A percentile compares a stretch with the other conserved stretches of the same genome.
Evolutionary conservation across 2,113 vertebrate genomes (phyloP).

Genomic region (Ploceus nigricollis): DNA sequence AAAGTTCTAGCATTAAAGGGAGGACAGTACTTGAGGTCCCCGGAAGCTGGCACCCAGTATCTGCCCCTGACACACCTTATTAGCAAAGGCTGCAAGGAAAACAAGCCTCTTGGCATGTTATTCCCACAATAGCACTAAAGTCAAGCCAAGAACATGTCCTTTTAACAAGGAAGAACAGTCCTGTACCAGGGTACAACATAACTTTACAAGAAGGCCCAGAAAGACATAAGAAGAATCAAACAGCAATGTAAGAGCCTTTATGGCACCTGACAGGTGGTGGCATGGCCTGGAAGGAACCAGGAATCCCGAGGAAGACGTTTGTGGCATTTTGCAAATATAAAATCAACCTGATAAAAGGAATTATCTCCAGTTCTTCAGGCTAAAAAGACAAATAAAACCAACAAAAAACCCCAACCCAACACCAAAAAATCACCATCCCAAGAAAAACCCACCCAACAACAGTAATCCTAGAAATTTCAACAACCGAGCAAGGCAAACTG

Average conservation of each 20-base stretch:
- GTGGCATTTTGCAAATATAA: not conserved
- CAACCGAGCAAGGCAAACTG: not conserved
- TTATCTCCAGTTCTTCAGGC: not conserved
- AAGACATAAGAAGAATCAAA: not conserved
- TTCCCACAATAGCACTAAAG: not conserved
- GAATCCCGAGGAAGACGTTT: not conserved
- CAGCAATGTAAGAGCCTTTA: not conserved
- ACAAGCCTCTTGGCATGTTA: not conserved
- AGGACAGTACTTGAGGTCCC: not conserved
- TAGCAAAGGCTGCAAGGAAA: not conserved
- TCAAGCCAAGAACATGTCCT: not conserved
- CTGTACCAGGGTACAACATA: not conserved
- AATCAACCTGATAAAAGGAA: not conserved
- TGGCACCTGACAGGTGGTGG: not conserved
- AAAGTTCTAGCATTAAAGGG: not conserved
- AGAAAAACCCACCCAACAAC: not conserved
- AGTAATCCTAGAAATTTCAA: not conserved
- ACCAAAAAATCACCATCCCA: not conserved
- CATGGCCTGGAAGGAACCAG: not conserved
- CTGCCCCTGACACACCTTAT: not conserved
- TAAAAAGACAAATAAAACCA: not conserved
- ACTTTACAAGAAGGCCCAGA: not conserved
- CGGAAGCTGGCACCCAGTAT: accelerated
- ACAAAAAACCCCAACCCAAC: not conserved
- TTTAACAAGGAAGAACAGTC: not conserved